Base-by-base conservation (phyloP, 23 tunicate species). In the Phallusia fumigata region DNA sequence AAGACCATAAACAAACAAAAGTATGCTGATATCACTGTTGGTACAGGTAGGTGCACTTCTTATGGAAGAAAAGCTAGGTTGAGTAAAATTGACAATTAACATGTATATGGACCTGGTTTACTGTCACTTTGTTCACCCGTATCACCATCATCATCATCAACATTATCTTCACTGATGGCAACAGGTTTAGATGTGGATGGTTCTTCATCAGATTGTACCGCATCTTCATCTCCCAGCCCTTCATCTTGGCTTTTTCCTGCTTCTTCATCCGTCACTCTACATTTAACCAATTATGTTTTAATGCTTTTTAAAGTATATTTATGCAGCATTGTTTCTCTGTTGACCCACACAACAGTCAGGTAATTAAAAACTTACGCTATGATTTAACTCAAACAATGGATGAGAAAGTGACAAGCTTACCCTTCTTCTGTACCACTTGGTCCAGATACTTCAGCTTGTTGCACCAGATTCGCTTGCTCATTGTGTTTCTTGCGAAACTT, bases 401-500 rank as follows among this genome's bases (percentile, higher is more conserved):
- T 40, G 47, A 40, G 10, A 40, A 40, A 40, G 47, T 40, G 5
- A 3, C 10, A 40, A 3, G 1, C 69, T 21, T 58, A 58, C 69
- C 69, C 69, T 24, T 58, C 69, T 58, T 58, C 69, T 22, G 69
- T 58, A 1, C 69, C 69, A 58, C 69, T 58, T 1, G 69, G 69
- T 5, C 69, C 69, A 22, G 69, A 58, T 21, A 16, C 69, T 6
- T 58, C 69, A 22, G 26, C 69, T 24, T 58, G 69, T 58, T 58
- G 69, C 28, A 58, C 69, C 26, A 58, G 69, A 24, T 58, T 58
- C 13, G 69, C 69, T 21, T 58, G 28, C 28, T 58, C 69, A 24
- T 58, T 58, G 28, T 58, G 69, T 24, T 58, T 58, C 69, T 58
- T 58, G 28, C 69, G 69, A 24, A 58, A 58, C 69, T 58, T 58